Evolutionary conservation across 2,113 vertebrate species (phyloP), one percentile per base, ranked within the genome.

Genomic region (Bolborhynchus lineola): DNA sequence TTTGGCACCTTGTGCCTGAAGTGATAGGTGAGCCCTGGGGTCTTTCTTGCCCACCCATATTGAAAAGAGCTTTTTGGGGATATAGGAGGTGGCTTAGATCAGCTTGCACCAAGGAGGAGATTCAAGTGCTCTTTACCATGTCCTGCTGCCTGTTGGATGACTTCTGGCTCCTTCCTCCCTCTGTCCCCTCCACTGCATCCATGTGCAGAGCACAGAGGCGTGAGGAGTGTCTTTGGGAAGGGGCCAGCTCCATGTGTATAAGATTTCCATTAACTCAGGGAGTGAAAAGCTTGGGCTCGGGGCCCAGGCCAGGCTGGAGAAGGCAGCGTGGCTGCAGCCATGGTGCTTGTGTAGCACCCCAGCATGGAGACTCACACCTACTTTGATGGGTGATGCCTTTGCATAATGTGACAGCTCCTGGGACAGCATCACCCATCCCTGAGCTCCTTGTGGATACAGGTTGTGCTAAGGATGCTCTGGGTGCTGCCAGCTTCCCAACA

Each of bases 211-310:
- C 71, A 55, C 55, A 71, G 65, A 15, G 1, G 46, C 2, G 0
- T 0, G 49, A 49, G n/a, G 49, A 85, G 59, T 5, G 95, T 6
- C 90, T 93, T 7, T 97, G 96, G 95, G 91, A 5, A 11, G 35
- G 77, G 65, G 88, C 93, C 97, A 97, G 87, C 81, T 74, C 62
- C 57, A 3, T n/a, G 77, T 76, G 87, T 83, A 29, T 8, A 88
- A 41, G 47, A 47, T 96, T 92, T 95, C 90, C 94, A 93, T 97
- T 29, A 65, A 83, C n/a, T 97, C 90, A 95, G 93, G 82, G 86
- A 95, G 78, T 9, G 35, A 39, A 55, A 21, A 52, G 35, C 42
- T 65, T 4, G 29, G 90, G 88, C 64, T 55, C 13, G 3, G 49
- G 89, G 82, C 79, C 95, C 90, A 13, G 94, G 84, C 60, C 9